Evolutionary conservation across 2,888 invertebrate genomes (phyloP), one percentile per base, ranked within the genome.

Genomic region (Habrosyne pyritoides): DNA sequence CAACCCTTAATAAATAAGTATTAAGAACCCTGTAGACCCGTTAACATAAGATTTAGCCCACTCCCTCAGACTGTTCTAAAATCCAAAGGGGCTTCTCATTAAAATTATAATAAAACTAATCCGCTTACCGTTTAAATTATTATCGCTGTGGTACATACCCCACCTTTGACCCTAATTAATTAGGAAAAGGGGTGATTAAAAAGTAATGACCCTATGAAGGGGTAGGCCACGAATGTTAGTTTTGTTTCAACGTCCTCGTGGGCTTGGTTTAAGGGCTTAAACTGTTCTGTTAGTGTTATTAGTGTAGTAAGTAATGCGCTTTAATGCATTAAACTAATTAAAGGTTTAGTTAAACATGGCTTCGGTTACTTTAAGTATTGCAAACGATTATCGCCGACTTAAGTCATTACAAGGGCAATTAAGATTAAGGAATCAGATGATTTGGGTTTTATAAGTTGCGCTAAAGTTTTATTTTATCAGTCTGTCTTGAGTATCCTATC

Each of bases 81-180:
- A 12, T 47, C 54, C 53, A 57, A 55, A 57, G 62, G 61, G 67
- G 65, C 59, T 50, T 61, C 64, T 66, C 75, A 80, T 79, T 81
- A 76, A 81, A 83, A 85, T 83, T 81, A 84, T 82, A 75, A 78
- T 81, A 74, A 75, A 79, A 84, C 69, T 75, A 79, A 81, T 76
- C 82, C 76, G 73, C 79, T 80, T 79, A 77, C 69, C 73, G 71
- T 71, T 77, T 76, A 79, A 81, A 83, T 83, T 80, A 83, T 76
- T 75, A 75, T 59, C 59, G 61, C 60, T 59, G 57, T 52, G 63
- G 58, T 63, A 64, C 61, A 64, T 63, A 59, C 66, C 63, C 69
- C 75, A 79, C 77, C 79, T 81, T 75, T 82, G 84, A 88, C 87
- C 83, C 84, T 84, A 89, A 89, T 89, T 87, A 89, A 89, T 87